Evolutionary conservation across 1,140 invertebrate genomes (phyloP), one percentile per base, ranked within the genome.

Genomic region (Aplysia californica): DNA sequence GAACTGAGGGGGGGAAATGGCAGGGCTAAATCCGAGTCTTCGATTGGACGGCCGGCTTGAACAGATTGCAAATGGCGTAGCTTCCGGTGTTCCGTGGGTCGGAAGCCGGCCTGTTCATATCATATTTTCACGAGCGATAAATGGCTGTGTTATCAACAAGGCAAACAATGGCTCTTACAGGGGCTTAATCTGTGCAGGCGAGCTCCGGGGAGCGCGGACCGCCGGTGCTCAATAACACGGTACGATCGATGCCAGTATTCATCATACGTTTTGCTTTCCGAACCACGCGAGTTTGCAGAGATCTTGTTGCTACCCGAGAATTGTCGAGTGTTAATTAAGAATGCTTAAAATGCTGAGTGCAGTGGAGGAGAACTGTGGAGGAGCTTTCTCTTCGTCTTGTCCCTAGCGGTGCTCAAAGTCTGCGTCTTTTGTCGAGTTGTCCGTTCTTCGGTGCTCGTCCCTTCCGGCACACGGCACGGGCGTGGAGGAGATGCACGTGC

Each of bases 81-180:
- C 50, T 56, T 71, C 68, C 68, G 68, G 68, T 71, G 44, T 4
- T 55, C 50, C n/a, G 41, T 6, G 38, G 68, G 31, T 56, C 68
- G 68, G 68, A 71, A 71, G 68, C 44, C 44, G 55, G 68, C 44
- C 50, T 21, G 36, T 71, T 58, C 68, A 26, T 71, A 71, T 71
- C 41, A 55, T 71, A 71, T 71, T 71, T 71, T 71, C 68, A 71
- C 68, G 31, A 71, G 38, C 68, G 68, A 71, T 71, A 71, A 71
- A 71, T 71, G 50, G 68, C 26, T 15, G 2, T 55, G 68, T 71
- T 71, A 71, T 71, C 68, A 71, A 33, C 50, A 36, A 26, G 20
- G 31, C 50, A 71, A 71, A 71, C 36, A 71, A 55, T 50, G 29
- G 68, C 26, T 26, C 68, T 71, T 20, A 71, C 29, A 58, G 44